These are phyloP conservation scores for Dasypogon diadema DNA, from an alignment of 2,888 invertebrate species.

Conservation along the genomic window DNA sequence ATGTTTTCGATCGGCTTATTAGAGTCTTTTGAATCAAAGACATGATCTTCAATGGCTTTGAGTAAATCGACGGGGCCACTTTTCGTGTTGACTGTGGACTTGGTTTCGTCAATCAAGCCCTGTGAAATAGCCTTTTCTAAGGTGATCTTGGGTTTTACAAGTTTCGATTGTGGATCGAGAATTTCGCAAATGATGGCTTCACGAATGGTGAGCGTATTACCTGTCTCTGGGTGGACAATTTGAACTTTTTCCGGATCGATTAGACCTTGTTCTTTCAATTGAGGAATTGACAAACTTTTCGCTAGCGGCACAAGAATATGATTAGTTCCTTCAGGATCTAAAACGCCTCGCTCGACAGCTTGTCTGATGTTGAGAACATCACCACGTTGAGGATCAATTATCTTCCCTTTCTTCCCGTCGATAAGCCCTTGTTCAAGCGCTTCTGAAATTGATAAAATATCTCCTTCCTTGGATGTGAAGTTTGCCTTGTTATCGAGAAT, in stretches of 20 bases:
- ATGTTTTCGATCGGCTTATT: conserved; percentile 71
- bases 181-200: conserved; percentile 92
- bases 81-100: conserved; percentile 75
- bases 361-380: conserved; percentile 84
- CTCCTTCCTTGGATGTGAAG: conserved; percentile 73
- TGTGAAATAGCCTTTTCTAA: conserved; percentile 81
- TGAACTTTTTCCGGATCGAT: conserved; percentile 79
- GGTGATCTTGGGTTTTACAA: conserved; percentile 78
- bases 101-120: conserved; percentile 79
- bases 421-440: conserved; percentile 79
- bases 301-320: conserved; percentile 84
- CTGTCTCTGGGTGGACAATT: conserved; percentile 90
- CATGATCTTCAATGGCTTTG: conserved; percentile 77
- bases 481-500: conserved; percentile 75
- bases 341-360: conserved; percentile 85
- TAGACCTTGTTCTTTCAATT: conserved; percentile 87
- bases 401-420: conserved; percentile 80
- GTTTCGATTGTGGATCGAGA: conserved; percentile 82
- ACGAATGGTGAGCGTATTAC: conserved; percentile 79
- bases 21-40: conserved; percentile 70
- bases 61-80: conserved; percentile 76
- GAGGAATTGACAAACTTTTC: conserved; percentile 84
- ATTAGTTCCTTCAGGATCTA: conserved; percentile 82
- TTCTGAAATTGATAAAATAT: conserved; percentile 78
- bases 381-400: conserved; percentile 86